Evolutionary conservation across 2,888 invertebrate species (phyloP).

Genomic region (Itoplectis maculator): DNA sequence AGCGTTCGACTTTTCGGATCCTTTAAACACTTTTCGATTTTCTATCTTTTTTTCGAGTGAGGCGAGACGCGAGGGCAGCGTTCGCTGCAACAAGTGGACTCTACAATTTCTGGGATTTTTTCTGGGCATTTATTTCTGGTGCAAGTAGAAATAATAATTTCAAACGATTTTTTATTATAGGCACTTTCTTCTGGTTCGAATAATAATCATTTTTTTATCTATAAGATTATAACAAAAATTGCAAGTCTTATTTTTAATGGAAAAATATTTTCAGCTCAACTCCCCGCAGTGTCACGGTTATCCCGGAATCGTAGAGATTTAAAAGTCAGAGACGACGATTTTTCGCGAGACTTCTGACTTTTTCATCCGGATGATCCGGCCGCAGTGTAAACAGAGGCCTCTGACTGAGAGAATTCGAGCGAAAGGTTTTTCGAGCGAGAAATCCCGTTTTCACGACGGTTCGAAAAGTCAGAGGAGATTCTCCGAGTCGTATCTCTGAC

Average conservation of each 20-base stretch:
- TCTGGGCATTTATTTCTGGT: neutral
- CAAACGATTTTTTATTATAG: neutral
- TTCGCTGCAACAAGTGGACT: neutral
- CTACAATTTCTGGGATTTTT: neutral
- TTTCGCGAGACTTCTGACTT: slow-evolving; percentile 53
- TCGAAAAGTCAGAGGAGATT: slow-evolving; percentile 53
- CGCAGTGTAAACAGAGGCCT: slow-evolving; percentile 59
- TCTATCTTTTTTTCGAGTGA: neutral
- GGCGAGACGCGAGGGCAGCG: neutral
- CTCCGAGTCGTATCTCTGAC: slow-evolving; percentile 56
- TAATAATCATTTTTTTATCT: neutral
- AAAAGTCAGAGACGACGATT: slow-evolving; percentile 48
- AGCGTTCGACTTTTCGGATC: neutral
- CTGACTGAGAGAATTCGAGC: slow-evolving; percentile 32
- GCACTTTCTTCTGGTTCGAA: neutral
- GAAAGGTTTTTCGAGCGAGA: slow-evolving; percentile 28
- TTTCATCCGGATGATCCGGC: slow-evolving; percentile 65
- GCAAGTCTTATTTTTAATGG: neutral
- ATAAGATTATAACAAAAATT: neutral
- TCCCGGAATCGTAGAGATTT: slow-evolving; percentile 5
- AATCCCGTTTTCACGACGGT: neutral
- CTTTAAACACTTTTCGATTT: neutral
- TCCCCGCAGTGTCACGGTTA: neutral
- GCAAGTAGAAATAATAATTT: neutral
- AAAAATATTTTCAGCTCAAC: neutral